phyloP scores from a whole-genome alignment of 2,888 invertebrate genomes.

The Pandemis corylana region DNA sequence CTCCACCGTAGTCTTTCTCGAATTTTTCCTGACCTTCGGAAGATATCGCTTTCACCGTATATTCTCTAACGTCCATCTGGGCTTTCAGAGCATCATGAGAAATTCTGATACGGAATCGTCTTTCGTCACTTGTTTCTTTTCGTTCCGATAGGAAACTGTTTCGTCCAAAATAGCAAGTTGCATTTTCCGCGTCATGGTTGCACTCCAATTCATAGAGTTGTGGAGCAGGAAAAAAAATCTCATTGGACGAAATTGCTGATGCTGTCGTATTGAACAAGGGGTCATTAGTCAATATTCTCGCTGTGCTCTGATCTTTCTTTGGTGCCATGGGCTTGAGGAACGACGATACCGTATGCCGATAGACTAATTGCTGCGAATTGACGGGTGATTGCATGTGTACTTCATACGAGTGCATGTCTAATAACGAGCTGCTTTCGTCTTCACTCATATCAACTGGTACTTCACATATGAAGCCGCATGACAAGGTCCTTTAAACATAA shows the following conservation, averaged over 20 bases:
- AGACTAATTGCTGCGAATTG: conserved; percentile 68
- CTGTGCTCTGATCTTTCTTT: conserved; percentile 80
- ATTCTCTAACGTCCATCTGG: conserved; percentile 61
- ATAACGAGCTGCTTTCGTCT: conserved; percentile 75
- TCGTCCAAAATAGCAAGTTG: conserved; percentile 70
- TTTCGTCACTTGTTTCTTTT: conserved; percentile 55
- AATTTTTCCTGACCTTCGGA: conserved; percentile 56
- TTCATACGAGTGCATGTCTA: conserved; percentile 82
- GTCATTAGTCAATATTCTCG: conserved; percentile 83
- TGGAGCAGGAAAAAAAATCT: conserved; percentile 86
- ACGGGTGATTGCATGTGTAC: conserved; percentile 77
- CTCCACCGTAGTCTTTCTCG: conserved; percentile 62
- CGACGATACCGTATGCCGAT: conserved; percentile 73
- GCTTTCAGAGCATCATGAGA: conserved; percentile 63
- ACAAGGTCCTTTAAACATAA: conserved; percentile 66
- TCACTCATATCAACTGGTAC: conserved; percentile 68
- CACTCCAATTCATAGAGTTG: conserved; percentile 78
- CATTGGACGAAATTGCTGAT: conserved; percentile 76
- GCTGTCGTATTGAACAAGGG: conserved; percentile 84
- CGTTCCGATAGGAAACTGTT: conserved; percentile 64
- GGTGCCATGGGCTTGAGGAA: conserved; percentile 61
- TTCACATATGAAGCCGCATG: conserved; percentile 87
- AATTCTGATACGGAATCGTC: conserved; percentile 63
- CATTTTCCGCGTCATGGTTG: conserved; percentile 65
- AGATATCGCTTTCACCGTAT: conserved; percentile 68